Conservation (phyloP, 2,113 vertebrate species). For the Terrapene triunguis region DNA sequence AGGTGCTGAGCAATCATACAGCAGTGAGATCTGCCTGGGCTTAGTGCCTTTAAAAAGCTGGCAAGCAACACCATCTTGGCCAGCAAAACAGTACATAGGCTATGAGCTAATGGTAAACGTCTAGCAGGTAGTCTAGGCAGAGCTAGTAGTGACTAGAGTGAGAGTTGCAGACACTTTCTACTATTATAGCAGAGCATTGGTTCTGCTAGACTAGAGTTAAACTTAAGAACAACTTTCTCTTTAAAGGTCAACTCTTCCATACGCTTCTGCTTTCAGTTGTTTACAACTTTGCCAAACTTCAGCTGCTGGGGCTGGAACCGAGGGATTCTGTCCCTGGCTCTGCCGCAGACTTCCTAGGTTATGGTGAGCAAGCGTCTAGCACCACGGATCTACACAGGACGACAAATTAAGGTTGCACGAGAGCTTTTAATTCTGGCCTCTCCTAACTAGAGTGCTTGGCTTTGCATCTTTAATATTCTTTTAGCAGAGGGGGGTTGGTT, state of each 20-base stretch:
- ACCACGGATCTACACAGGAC: no score
- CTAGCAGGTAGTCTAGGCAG: not conserved
- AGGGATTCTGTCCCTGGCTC: not conserved
- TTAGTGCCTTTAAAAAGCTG: slow-evolving; percentile 3
- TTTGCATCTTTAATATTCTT: not conserved
- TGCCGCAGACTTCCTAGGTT: not conserved
- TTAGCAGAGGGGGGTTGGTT: not conserved
- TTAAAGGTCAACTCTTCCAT: not conserved
- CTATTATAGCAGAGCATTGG: not conserved
- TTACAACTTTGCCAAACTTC: not conserved
- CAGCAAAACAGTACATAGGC: slow-evolving; percentile 12
- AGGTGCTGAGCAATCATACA: not conserved
- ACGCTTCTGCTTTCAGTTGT: not conserved
- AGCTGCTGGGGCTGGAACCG: not conserved
- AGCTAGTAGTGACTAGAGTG: not conserved
- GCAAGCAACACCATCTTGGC: not conserved
- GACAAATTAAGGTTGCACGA: not conserved
- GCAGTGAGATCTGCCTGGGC: slow-evolving; percentile 5
- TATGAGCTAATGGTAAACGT: not conserved
- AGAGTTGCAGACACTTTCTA: not conserved
- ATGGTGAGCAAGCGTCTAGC: not conserved
- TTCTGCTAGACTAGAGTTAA: no score
- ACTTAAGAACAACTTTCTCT: not conserved
- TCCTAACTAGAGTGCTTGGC: not conserved
- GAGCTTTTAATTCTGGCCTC: not conserved